Conservation (phyloP, 2,888 invertebrate species). For the Cremastinae sp. region DNA sequence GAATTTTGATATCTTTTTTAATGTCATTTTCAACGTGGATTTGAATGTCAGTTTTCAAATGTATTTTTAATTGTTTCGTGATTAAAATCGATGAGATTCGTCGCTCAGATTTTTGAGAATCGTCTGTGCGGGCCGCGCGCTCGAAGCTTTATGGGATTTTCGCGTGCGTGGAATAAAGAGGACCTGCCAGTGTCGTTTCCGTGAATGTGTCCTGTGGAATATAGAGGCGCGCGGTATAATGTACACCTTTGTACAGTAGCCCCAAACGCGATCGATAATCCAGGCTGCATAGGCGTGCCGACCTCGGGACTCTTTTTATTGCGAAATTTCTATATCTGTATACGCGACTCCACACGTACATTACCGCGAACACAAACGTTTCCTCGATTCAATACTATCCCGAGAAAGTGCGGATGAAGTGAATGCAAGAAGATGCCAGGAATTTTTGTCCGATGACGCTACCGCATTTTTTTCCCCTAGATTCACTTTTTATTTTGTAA, state of each 20-base stretch:
- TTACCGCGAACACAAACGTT: background rate
- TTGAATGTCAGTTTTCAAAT: background rate
- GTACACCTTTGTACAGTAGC: conserved; percentile 25
- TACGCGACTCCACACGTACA: background rate
- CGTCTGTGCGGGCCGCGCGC: conserved; percentile 11
- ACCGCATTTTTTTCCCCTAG: background rate
- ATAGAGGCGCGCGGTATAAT: background rate
- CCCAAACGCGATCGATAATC: conserved; percentile 46
- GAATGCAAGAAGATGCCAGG: conserved; percentile 11
- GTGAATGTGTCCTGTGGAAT: background rate
- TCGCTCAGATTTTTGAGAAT: conserved; percentile 6
- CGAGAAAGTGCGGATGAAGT: conserved; percentile 6
- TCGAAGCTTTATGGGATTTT: conserved; percentile 53
- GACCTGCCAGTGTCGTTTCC: conserved; percentile 27
- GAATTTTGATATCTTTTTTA: too few relatives aligned
- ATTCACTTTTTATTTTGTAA: too few relatives aligned
- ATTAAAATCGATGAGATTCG: too few relatives aligned
- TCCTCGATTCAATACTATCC: conserved; percentile 9
- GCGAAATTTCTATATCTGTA: conserved; percentile 31
- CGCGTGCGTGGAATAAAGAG: conserved; percentile 49
- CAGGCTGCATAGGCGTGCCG: conserved; percentile 55
- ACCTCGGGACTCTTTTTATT: conserved; percentile 47
- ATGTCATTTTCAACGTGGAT: background rate
- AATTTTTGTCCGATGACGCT: conserved; percentile 1
- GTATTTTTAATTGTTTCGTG: background rate